These are phyloP conservation scores for Indri indri DNA, from an alignment of 2,113 vertebrate species.

Conservation along the genomic window DNA sequence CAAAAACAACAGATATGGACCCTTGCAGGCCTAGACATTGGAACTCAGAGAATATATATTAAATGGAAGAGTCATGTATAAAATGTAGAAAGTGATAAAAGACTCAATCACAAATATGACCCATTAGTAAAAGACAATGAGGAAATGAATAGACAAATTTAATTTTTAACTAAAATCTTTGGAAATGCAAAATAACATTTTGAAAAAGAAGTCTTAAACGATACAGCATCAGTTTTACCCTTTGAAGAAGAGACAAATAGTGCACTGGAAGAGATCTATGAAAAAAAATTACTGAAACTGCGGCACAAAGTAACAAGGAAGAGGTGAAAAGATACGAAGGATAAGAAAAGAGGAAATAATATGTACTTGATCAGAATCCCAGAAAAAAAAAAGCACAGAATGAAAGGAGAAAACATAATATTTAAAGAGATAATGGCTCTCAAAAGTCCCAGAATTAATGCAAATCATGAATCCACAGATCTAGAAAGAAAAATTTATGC, in stretches of 20 bases:
- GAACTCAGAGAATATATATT: not conserved
- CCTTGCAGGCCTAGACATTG: not conserved
- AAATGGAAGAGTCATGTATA: not conserved
- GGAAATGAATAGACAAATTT: not conserved
- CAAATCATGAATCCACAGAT: not conserved
- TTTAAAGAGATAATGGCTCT: not conserved
- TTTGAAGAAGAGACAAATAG: not conserved
- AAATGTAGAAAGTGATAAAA: not conserved
- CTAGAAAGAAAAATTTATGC: not conserved
- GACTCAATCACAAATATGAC: not conserved
- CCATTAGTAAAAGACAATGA: not conserved
- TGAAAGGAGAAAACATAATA: not conserved
- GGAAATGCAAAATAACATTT: not conserved
- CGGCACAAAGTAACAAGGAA: not conserved
- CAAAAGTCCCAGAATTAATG: not conserved
- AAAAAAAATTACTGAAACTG: not conserved
- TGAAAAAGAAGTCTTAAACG: not conserved
- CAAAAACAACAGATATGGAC: not conserved
- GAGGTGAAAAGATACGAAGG: not conserved
- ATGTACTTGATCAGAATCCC: not conserved
- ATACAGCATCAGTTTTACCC: not conserved
- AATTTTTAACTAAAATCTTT: not conserved
- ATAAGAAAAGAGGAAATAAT: not conserved
- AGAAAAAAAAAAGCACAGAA: not conserved
- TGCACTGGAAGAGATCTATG: not conserved